Base-by-base conservation (phyloP, 2,113 vertebrate genomes). In the Mormyrus iriodes region DNA sequence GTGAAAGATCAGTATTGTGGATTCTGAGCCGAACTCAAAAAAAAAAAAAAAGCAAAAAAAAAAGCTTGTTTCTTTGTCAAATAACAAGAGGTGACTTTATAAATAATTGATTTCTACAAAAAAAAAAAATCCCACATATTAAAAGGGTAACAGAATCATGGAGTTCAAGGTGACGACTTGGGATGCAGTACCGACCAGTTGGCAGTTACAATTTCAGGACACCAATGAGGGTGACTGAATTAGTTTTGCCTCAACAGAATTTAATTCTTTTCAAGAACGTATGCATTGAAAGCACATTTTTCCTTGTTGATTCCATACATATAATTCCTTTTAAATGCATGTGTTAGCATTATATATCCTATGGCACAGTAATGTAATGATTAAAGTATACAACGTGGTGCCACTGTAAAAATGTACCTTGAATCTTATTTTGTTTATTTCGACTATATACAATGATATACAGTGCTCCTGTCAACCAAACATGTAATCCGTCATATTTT, bases 31-130 rank as follows among this genome's bases (percentile, higher is more conserved):
- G 94, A 94, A 93, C 2, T 48, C 92, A 94, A 95, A 94, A 94
- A 94, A n/a, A n/a, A n/a, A n/a, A n/a, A n/a, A n/a, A n/a, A n/a
- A n/a, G n/a, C n/a, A n/a, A 94, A 95, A 94, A 94, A 94, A 95
- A 93, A 92, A 93, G 93, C 92, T 90, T 88, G 92, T 94, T 94
- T 94, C 95, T 96, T 95, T 95, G 94, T 95, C 94, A 96, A 93
- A 93, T 93, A 91, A 95, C 94, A 95, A 93, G 94, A 95, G 94
- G 93, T 93, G 15, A 17, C 94, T 95, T 95, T 94, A 93, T 94
- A 95, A 96, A 96, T 95, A 96, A 94, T 91, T 94, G 93, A 94
- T 69, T 69, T 69, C 61, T 27, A 65, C 95, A 96, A 94, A 96
- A 95, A 96, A 96, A 95, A 96, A 58, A 19, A 95, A 91, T 51